phyloP scores from a whole-genome alignment of 1,140 invertebrate species.

The Cepaea nemoralis region DNA sequence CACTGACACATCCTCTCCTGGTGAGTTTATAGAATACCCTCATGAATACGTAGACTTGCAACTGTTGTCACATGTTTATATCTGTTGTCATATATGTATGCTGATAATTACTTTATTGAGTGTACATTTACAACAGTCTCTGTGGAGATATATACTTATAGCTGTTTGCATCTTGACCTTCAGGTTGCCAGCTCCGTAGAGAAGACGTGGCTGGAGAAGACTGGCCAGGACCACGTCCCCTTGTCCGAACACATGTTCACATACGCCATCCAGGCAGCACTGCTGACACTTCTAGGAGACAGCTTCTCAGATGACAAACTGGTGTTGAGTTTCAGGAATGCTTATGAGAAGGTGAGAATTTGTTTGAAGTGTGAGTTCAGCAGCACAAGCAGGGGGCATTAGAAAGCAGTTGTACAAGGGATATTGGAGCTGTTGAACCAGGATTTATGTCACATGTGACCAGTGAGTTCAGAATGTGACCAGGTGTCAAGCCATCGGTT shows the following conservation, averaged over 20 bases:
- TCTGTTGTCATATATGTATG: too few relatives aligned
- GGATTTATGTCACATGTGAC: background rate
- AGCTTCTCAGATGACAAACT: constrained; percentile 59
- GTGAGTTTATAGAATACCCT: too few relatives aligned
- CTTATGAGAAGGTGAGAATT: constrained; percentile 60
- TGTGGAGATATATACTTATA: too few relatives aligned
- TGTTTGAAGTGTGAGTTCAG: too few relatives aligned
- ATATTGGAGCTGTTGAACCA: background rate
- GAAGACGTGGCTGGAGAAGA: constrained; percentile 51
- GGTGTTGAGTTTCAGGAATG: constrained; percentile 50
- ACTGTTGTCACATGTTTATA: too few relatives aligned
- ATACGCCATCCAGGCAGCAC: constrained; percentile 54
- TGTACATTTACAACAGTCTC: too few relatives aligned
- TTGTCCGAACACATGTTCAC: constrained; percentile 60
- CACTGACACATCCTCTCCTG: too few relatives aligned
- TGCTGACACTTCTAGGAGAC: constrained; percentile 52
- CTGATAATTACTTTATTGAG: too few relatives aligned
- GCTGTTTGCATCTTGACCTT: too few relatives aligned
- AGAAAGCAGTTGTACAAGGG: background rate
- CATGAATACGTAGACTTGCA: too few relatives aligned
- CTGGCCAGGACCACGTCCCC: constrained; percentile 60
- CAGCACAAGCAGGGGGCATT: background rate
- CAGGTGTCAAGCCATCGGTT: too few relatives aligned
- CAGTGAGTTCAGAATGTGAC: too few relatives aligned
- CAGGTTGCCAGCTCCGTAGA: constrained; percentile 56